phyloP scores from a whole-genome alignment of 1,140 invertebrate genomes.

The Leptopilina boulardi region DNA sequence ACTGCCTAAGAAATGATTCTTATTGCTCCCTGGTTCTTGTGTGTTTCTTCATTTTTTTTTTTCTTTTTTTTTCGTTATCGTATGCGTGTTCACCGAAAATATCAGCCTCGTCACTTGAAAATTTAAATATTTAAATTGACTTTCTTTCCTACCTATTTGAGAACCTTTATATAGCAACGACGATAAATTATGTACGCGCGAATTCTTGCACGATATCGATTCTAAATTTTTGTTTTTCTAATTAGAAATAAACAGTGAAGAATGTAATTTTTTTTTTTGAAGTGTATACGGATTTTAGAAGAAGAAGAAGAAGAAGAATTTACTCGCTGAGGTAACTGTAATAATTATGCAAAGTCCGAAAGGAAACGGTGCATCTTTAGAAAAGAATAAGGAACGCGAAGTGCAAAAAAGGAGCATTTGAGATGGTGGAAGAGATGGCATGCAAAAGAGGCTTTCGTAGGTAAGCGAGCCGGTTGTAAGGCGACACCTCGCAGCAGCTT shows the following conservation, averaged over 20 bases:
- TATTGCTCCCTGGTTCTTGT: constrained; percentile 28
- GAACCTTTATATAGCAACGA: background rate
- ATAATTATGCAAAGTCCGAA: constrained; percentile 74
- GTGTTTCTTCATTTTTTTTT: too few relatives aligned
- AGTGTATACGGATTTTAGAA: constrained; percentile 38
- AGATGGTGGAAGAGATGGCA: constrained; percentile 76
- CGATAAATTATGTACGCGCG: constrained; percentile 25
- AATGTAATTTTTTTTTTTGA: background rate
- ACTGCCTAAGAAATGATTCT: constrained; percentile 29
- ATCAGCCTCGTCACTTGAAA: constrained; percentile 25
- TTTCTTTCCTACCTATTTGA: constrained; percentile 26
- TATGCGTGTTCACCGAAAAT: constrained; percentile 27
- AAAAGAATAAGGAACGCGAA: constrained; percentile 55
- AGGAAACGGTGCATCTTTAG: constrained; percentile 65
- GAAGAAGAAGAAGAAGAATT: constrained; percentile 37
- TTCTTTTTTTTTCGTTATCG: background rate
- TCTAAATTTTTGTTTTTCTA: too few relatives aligned
- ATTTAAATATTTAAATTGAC: constrained; percentile 33
- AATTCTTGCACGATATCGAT: constrained; percentile 29
- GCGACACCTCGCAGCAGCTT: constrained; percentile 72
- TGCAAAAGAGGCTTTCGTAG: constrained; percentile 75
- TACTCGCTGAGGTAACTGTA: constrained; percentile 69
- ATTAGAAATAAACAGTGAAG: background rate
- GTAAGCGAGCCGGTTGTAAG: constrained; percentile 76
- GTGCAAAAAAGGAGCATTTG: constrained; percentile 66